Percentiles rank a stretch among this genome's conserved stretches.
Conservation (phyloP, 2,113 vertebrate species). For the Macaca nemestrina region DNA sequence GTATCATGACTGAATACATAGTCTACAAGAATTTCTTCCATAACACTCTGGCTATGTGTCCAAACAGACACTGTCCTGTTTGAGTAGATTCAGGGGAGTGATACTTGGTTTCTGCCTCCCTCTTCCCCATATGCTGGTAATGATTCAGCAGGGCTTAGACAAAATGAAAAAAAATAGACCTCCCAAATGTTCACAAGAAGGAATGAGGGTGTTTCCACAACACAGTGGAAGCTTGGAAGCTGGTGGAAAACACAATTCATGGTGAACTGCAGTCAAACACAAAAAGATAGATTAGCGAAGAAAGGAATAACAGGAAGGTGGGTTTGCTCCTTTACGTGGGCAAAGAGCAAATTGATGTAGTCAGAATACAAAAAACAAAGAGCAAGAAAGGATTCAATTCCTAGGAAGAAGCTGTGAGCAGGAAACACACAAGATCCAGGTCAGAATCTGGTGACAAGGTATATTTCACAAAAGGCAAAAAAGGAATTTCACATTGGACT, state of each 20-base stretch:
- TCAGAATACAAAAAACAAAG: background rate
- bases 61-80: background rate
- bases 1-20: background rate
- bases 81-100: background rate
- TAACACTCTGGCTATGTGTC: background rate
- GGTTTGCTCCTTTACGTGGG: background rate
- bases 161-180: background rate
- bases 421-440: rapidly evolving
- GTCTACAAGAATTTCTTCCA: background rate
- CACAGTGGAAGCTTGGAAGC: background rate
- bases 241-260: background rate
- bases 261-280: background rate
- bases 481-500: background rate
- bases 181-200: background rate
- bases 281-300: background rate
- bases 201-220: background rate
- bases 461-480: background rate
- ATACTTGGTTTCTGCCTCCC: background rate
- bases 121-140: background rate
- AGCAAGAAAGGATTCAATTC: background rate
- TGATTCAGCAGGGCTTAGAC: background rate
- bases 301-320: background rate
- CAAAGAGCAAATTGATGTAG: background rate
- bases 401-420: background rate
- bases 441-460: rapidly evolving